A percentile compares a stretch with the other conserved stretches of the same genome.
These are phyloP conservation scores for Melieria omissa DNA, from an alignment of 2,888 invertebrate species.

Conservation along the genomic window DNA sequence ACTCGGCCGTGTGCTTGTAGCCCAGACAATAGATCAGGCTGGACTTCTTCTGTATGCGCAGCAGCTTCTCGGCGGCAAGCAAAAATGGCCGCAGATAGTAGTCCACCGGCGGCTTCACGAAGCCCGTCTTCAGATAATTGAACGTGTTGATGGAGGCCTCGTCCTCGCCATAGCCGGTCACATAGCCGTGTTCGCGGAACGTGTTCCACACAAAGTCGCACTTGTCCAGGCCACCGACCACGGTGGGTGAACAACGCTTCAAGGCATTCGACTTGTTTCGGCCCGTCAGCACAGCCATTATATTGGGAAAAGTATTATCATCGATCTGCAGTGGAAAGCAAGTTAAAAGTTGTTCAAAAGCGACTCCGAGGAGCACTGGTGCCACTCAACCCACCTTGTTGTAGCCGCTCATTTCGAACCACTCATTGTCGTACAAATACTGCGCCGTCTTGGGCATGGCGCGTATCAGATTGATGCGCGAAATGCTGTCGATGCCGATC, in stretches of 20 bases:
- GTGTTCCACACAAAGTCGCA: slow-evolving; percentile 83
- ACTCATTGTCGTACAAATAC: slow-evolving; percentile 75
- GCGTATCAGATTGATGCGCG: slow-evolving; percentile 79
- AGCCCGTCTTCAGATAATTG: slow-evolving; percentile 79
- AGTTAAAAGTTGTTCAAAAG: not conserved
- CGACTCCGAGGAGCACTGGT: not conserved
- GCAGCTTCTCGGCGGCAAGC: slow-evolving; percentile 73
- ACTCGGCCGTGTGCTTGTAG: slow-evolving; percentile 74
- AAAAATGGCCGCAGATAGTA: slow-evolving; percentile 83
- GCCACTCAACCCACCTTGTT: slow-evolving; percentile 69
- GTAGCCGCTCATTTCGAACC: slow-evolving; percentile 81
- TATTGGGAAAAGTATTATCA: slow-evolving; percentile 91
- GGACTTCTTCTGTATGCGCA: slow-evolving; percentile 68
- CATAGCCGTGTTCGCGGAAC: slow-evolving; percentile 77
- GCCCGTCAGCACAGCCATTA: slow-evolving; percentile 85
- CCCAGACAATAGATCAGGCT: slow-evolving; percentile 73
- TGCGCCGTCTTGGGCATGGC: slow-evolving; percentile 79
- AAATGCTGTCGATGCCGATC: slow-evolving; percentile 88
- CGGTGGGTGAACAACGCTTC: slow-evolving; percentile 68
- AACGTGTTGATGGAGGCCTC: slow-evolving; percentile 76
- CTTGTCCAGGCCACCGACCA: slow-evolving; percentile 72
- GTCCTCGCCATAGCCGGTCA: slow-evolving; percentile 86
- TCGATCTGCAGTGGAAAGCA: slow-evolving; percentile 70
- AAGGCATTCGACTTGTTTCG: slow-evolving; percentile 68
- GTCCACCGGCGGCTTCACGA: slow-evolving; percentile 80